phyloP scores from a whole-genome alignment of 2,113 vertebrate genomes.

The Cyprinodon brontotheroides region DNA sequence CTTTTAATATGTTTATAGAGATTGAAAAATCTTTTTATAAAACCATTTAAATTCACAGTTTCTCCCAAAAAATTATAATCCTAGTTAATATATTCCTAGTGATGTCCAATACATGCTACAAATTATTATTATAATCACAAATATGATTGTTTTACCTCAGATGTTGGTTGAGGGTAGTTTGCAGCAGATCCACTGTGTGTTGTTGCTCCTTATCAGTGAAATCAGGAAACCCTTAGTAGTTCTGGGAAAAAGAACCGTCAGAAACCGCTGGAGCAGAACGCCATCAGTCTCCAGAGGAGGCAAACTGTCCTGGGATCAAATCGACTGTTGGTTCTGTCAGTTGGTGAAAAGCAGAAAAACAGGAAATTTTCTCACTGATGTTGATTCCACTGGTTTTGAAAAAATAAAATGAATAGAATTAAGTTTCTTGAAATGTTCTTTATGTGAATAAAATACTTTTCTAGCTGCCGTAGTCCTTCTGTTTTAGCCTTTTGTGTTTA shows the following conservation, averaged over 20 bases:
- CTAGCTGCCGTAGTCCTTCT: neutral
- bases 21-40: neutral
- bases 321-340: slow-evolving; percentile 20
- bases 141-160: neutral
- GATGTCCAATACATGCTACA: too few species aligned
- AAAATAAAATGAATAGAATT: too few species aligned
- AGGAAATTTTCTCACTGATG: slow-evolving; percentile 39
- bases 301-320: slow-evolving; percentile 46
- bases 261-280: slow-evolving; percentile 40
- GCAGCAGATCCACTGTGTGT: neutral
- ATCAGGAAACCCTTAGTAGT: neutral
- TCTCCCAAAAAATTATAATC: too few species aligned
- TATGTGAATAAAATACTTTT: too few species aligned
- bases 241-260: slow-evolving; percentile 16
- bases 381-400: neutral
- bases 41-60: too few species aligned
- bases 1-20: neutral
- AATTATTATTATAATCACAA: neutral
- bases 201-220: neutral
- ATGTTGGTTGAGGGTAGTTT: neutral
- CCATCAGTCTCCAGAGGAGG: slow-evolving; percentile 37
- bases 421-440: too few species aligned
- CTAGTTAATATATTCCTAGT: too few species aligned
- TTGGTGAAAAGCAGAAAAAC: slow-evolving; percentile 45
- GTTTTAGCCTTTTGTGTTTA: neutral